These are phyloP conservation scores for Momotus momota DNA, from an alignment of 2,797 vertebrate genomes.

Conservation along the genomic window DNA sequence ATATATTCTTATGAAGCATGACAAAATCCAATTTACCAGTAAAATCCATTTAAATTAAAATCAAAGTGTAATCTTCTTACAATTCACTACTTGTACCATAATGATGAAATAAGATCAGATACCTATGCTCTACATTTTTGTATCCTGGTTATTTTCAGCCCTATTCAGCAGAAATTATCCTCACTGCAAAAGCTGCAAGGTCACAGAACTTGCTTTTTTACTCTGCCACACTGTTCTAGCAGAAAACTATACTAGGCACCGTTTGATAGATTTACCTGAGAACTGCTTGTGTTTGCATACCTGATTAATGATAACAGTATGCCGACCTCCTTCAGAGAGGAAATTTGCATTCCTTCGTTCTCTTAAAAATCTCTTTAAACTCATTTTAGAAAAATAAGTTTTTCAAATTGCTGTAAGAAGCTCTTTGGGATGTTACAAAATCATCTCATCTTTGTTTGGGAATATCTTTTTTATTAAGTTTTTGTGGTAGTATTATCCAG, in stretches of 20 bases:
- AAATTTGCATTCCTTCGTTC: neutral
- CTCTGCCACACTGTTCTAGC: neutral
- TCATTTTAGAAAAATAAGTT: neutral
- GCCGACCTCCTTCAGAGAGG: neutral
- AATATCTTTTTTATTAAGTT: neutral
- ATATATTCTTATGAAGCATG: conserved; percentile 77
- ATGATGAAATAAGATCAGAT: conserved; percentile 68
- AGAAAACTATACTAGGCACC: neutral
- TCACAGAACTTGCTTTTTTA: neutral
- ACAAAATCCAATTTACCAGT: conserved; percentile 79
- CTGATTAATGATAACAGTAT: neutral
- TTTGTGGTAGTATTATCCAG: neutral
- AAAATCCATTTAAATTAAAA: conserved; percentile 83
- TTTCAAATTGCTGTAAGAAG: neutral
- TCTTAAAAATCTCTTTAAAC: neutral
- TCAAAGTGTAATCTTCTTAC: conserved; percentile 68
- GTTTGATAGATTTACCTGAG: neutral
- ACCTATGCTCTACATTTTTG: conserved; percentile 31
- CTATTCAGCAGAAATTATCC: conserved; percentile 63
- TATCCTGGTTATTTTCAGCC: conserved; percentile 48
- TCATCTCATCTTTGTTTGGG: rapidly evolving
- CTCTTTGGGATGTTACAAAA: neutral
- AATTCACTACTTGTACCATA: conserved; percentile 46
- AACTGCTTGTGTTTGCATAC: neutral
- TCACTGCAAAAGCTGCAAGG: neutral